Evolutionary conservation across 2,888 invertebrate species (phyloP).

Genomic region (Nowickia ferox): DNA sequence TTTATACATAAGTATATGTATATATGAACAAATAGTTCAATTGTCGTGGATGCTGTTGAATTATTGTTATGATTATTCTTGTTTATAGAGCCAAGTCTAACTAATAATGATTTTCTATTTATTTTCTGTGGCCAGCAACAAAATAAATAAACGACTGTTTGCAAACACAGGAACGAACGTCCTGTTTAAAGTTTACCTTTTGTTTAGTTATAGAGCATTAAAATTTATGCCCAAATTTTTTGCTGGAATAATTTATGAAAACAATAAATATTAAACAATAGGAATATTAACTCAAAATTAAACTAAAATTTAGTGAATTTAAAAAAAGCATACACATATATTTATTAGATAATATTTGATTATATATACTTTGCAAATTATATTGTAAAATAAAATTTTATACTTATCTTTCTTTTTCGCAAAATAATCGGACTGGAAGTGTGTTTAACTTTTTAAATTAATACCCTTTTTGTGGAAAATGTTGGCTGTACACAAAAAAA

Average conservation of each 20-base stretch:
- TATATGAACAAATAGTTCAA: neutral
- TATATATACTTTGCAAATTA: neutral
- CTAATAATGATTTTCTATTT: conserved; percentile 65
- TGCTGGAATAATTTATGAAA: conserved; percentile 1
- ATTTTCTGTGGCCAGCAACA: conserved; percentile 56
- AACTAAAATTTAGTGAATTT: too few relatives aligned
- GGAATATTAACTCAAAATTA: neutral
- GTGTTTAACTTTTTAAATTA: neutral
- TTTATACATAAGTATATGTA: too few relatives aligned
- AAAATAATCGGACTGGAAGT: neutral
- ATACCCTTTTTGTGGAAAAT: neutral
- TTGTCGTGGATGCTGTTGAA: conserved; percentile 14
- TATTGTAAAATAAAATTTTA: neutral
- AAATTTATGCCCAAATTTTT: conserved; percentile 13
- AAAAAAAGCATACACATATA: too few relatives aligned
- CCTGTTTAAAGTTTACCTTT: neutral
- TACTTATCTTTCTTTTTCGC: neutral
- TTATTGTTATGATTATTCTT: conserved; percentile 42
- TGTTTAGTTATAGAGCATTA: neutral
- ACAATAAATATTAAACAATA: neutral
- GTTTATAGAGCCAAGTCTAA: conserved; percentile 36
- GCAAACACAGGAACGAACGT: conserved; percentile 32
- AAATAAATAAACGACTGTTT: conserved; percentile 50
- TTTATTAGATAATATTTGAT: too few relatives aligned
- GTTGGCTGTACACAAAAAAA: neutral